phyloP scores from a whole-genome alignment of 2,113 vertebrate genomes.

The Crotophaga sulcirostris region DNA sequence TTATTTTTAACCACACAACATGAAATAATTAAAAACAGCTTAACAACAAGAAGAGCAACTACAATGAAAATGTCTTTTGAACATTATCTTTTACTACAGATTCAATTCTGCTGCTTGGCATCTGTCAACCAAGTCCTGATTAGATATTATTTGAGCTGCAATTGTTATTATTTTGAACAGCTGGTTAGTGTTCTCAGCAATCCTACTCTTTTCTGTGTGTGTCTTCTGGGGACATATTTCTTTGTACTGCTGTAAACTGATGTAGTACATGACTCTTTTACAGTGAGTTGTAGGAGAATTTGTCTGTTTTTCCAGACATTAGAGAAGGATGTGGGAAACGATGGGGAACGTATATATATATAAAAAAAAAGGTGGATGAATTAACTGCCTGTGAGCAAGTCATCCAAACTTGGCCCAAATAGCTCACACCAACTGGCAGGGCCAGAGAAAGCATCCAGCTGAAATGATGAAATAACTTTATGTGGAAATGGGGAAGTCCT shows the following conservation, averaged over 20 bases:
- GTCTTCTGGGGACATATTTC: constrained; percentile 26
- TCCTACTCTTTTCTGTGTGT: background rate
- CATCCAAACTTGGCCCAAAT: background rate
- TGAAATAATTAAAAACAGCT: background rate
- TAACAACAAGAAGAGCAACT: background rate
- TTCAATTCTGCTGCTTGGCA: background rate
- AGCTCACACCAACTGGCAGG: background rate
- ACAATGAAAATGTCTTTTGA: background rate
- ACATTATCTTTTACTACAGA: background rate
- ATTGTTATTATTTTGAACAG: constrained; percentile 7
- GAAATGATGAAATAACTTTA: background rate
- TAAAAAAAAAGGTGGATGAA: background rate
- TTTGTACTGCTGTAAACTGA: constrained; percentile 41
- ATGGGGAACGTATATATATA: background rate
- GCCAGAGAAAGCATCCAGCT: background rate
- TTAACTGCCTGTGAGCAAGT: background rate
- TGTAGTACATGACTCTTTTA: background rate
- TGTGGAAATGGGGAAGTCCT: background rate
- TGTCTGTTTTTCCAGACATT: constrained; percentile 45
- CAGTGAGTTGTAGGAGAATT: constrained; percentile 1
- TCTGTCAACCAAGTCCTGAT: background rate
- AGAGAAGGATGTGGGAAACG: constrained; percentile 12
- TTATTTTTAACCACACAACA: background rate
- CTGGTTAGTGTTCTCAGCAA: background rate
- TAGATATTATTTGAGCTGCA: background rate